A percentile compares a stretch with the other conserved stretches of the same genome.
Conservation (phyloP, 2,113 vertebrate species). For the Tricholaema leucomelas region DNA sequence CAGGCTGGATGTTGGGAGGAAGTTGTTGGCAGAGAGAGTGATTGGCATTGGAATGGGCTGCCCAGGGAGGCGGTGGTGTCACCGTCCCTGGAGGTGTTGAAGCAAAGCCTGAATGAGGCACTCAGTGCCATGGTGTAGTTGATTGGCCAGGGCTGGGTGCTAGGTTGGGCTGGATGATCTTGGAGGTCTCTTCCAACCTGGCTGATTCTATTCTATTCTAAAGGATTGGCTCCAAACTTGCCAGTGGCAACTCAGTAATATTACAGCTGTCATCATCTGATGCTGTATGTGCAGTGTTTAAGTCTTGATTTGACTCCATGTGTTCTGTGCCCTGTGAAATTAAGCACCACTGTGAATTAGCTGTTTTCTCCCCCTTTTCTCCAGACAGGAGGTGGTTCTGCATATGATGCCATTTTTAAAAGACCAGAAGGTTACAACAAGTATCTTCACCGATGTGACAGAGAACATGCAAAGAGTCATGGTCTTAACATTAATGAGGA, state of each 20-base stretch:
- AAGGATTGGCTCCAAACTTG: not conserved
- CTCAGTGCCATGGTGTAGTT: too few species aligned
- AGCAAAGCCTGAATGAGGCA: too few species aligned
- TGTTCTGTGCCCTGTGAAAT: too few species aligned
- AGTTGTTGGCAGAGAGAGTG: too few species aligned
- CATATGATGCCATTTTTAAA: constrained; percentile 74
- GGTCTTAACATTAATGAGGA: constrained; percentile 73
- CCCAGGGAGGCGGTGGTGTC: too few species aligned
- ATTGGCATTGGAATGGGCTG: too few species aligned
- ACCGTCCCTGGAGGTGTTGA: too few species aligned
- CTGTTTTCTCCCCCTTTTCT: not conserved
- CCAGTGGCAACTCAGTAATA: not conserved
- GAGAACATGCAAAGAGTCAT: constrained; percentile 60
- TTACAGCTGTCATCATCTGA: not conserved
- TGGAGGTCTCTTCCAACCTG: too few species aligned
- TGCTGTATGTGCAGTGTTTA: not conserved
- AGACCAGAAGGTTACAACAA: constrained; percentile 59
- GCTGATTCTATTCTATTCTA: too few species aligned
- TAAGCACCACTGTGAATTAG: not conserved
- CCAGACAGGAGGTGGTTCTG: constrained; percentile 69
- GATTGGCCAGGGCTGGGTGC: too few species aligned
- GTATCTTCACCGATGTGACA: constrained; percentile 71
- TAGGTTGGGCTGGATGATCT: too few species aligned
- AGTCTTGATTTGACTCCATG: not conserved
- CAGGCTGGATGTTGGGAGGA: too few species aligned